Evolutionary conservation across 2,113 vertebrate genomes (phyloP), one percentile per base, ranked within the genome.

Genomic region (Bubo blakistoni): DNA sequence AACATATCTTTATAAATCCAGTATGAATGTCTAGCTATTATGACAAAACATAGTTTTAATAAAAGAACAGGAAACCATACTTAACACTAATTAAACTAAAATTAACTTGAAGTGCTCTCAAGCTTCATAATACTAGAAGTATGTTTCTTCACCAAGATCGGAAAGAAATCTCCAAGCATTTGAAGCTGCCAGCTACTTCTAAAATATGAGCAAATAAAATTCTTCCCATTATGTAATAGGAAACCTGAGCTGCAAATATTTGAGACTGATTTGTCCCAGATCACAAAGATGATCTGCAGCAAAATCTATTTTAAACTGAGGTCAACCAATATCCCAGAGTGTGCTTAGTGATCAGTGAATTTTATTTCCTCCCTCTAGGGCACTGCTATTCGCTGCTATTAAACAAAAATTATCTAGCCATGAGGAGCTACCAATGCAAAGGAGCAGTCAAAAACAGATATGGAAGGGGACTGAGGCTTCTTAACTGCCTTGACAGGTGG

Each of bases 51-150:
- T 16, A n/a, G 36, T 85, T 96, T 88, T 76, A 76, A 88, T 61
- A 69, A 42, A 88, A 90, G 88, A 89, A 62, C 2, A 55, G 69
- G 69, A 88, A 92, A 84, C 12, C 9, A 36, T 40, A 81, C 57
- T 90, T 92, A 55, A 59, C 1, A 2, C 19, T 90, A 95, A 92
- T 95, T 95, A 95, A 94, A 71, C 30, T 63, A 52, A 93, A 95
- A 94, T 90, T 71, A 89, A 73, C 54, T 82, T 85, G 26, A 90
- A 95, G 91, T 90, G 51, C 78, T 94, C 81, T 94, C 62, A 66
- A 77, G 63, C 26, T 90, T 81, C 76, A 30, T 13, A 38, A 55
- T 71, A 54, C 26, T 51, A 9, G 3, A 54, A 52, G 58, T 78
- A 19, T 26, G 4, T 46, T 92, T 51, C 47, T 70, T 82, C 80